phyloP scores from a whole-genome alignment of 2,113 vertebrate genomes.

The Aegithalos caudatus region DNA sequence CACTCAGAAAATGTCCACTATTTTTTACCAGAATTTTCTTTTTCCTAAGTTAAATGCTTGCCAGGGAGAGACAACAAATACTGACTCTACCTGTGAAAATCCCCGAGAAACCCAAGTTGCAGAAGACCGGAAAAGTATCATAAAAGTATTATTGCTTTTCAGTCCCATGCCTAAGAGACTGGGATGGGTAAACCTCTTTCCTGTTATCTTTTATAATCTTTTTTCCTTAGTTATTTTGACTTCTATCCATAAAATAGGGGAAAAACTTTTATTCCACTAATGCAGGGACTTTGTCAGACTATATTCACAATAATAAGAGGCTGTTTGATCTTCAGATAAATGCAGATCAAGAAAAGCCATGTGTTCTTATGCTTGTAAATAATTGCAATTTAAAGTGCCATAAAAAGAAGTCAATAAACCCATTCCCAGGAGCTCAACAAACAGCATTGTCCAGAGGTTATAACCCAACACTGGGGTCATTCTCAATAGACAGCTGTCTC shows the following conservation, averaged over 20 bases:
- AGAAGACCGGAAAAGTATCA: background rate
- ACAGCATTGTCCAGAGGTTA: background rate
- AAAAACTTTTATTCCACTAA: background rate
- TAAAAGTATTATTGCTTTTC: background rate
- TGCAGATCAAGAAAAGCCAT: background rate
- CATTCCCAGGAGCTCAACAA: background rate
- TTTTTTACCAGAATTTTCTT: background rate
- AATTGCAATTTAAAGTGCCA: conserved; percentile 25
- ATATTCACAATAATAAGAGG: background rate
- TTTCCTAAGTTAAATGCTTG: background rate
- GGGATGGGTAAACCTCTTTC: background rate
- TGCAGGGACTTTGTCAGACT: background rate
- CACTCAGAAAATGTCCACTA: background rate
- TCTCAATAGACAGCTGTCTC: conserved; percentile 4
- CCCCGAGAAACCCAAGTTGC: background rate
- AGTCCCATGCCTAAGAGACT: background rate
- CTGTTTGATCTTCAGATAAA: background rate
- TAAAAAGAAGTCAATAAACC: conserved; percentile 35
- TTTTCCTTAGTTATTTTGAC: background rate
- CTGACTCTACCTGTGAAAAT: background rate
- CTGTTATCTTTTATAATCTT: background rate
- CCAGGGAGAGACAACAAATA: background rate
- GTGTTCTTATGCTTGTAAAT: conserved; percentile 25
- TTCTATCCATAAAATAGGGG: background rate
- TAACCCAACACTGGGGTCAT: background rate